Percentiles rank a stretch among this genome's conserved stretches.
These are phyloP conservation scores for Drosophila mauritiana DNA, from an alignment of 1,140 invertebrate genomes.

Conservation along the genomic window DNA sequence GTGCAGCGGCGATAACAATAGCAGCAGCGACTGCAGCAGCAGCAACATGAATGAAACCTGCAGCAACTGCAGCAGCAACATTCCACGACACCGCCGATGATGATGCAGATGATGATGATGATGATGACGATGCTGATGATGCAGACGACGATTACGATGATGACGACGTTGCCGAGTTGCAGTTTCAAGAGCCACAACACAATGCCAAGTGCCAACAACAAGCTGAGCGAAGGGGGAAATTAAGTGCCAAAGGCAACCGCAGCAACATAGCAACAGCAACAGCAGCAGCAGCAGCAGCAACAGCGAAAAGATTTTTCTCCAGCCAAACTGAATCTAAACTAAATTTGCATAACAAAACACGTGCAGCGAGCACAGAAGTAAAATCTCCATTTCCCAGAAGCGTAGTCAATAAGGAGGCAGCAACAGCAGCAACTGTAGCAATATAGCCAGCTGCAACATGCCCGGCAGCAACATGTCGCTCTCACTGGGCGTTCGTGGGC, in stretches of 20 bases:
- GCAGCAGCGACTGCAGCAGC: slow-evolving; percentile 15
- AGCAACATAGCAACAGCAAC: slow-evolving; percentile 6
- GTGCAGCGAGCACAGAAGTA: slow-evolving; percentile 2
- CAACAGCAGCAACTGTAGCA: slow-evolving; percentile 13
- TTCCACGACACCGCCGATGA: not conserved
- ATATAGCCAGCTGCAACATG: slow-evolving; percentile 3
- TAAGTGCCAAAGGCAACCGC: slow-evolving; percentile 67
- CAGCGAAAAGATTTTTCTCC: slow-evolving; percentile 25
- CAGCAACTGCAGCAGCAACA: slow-evolving; percentile 14
- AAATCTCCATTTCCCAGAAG: slow-evolving; percentile 13
- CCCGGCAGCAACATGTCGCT: slow-evolving; percentile 40
- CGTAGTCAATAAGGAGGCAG: slow-evolving; percentile 43
- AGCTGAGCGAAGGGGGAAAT: slow-evolving; percentile 2
- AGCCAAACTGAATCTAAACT: slow-evolving; percentile 55
- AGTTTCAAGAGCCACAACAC: slow-evolving; percentile 22
- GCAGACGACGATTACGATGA: slow-evolving; percentile 11
- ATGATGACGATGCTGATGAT: slow-evolving; percentile 9
- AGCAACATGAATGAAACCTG: slow-evolving; percentile 30
- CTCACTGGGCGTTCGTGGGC: slow-evolving; percentile 12
- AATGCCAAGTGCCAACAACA: slow-evolving; percentile 41
- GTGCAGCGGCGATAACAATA: slow-evolving; percentile 14
- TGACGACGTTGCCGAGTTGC: slow-evolving; percentile 9
- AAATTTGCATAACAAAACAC: slow-evolving; percentile 65
- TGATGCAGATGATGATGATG: slow-evolving; percentile 2
- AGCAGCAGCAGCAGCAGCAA: slow-evolving; percentile 32